A percentile compares a stretch with the other conserved stretches of the same genome.
Conservation (phyloP, 2,113 vertebrate species). For the Notothenia rossii region DNA sequence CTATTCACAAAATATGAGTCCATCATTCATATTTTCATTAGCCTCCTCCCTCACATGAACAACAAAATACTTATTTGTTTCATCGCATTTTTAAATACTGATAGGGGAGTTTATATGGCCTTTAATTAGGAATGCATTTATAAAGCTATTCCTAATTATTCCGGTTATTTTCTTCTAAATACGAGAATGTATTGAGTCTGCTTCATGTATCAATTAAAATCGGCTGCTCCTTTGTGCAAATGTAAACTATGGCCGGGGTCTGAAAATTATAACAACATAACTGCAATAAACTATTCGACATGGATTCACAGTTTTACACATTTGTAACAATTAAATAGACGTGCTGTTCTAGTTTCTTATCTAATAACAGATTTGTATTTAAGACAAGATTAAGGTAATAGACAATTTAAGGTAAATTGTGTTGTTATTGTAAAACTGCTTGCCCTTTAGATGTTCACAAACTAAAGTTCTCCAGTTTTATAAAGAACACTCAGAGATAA, state of each 20-base stretch:
- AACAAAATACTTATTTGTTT: not conserved
- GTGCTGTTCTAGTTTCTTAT: not conserved
- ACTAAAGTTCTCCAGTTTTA: not conserved
- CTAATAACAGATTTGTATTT: not conserved
- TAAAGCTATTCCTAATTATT: not conserved
- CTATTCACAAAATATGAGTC: not conserved
- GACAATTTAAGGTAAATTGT: no score
- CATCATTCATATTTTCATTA: not conserved
- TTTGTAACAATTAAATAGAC: not conserved
- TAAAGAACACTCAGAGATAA: not conserved
- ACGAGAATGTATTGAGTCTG: not conserved
- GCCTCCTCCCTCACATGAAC: not conserved
- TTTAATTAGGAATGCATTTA: not conserved
- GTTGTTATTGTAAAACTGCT: not conserved
- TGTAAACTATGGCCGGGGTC: not conserved
- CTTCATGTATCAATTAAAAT: not conserved
- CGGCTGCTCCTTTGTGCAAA: slow-evolving; percentile 17
- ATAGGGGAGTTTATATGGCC: not conserved
- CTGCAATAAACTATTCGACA: not conserved
- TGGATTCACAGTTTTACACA: not conserved
- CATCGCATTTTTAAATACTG: not conserved
- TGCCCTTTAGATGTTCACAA: not conserved
- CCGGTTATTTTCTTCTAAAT: slow-evolving; percentile 3
- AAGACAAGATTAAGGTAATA: no score
- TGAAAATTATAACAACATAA: not conserved